Evolutionary conservation across 2,888 invertebrate genomes (phyloP).

Genomic region (Caenorhabditis sp.): DNA sequence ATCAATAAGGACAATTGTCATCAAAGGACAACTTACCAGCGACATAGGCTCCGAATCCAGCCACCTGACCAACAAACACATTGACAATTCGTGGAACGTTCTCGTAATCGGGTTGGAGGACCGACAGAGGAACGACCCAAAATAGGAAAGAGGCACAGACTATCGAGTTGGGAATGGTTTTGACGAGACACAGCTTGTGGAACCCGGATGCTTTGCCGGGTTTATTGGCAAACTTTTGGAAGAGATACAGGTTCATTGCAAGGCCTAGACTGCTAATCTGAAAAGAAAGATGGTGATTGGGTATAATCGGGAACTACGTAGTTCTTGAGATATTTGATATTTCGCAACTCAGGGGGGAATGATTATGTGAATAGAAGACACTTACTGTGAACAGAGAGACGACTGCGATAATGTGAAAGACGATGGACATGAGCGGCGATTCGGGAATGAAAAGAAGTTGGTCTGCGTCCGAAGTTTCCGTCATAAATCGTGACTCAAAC

Average conservation of each 20-base stretch:
- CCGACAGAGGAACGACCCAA: constrained; percentile 53
- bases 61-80: constrained; percentile 46
- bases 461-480: constrained; percentile 28
- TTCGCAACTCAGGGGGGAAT: too few relatives aligned
- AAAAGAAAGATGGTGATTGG: too few relatives aligned
- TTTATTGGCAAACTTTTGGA: constrained; percentile 43
- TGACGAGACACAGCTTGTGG: constrained; percentile 49
- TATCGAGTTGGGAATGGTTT: constrained; percentile 57
- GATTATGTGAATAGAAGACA: too few relatives aligned
- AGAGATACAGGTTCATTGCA: constrained; percentile 32
- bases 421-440: constrained; percentile 36
- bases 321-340: too few relatives aligned
- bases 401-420: constrained; percentile 42
- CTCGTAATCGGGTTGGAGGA: constrained; percentile 42
- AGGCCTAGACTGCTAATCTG: constrained; percentile 45
- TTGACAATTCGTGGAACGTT: constrained; percentile 38
- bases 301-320: too few relatives aligned
- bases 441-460: constrained; percentile 42
- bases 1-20: too few relatives aligned
- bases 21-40: constrained; percentile 34
- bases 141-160: constrained; percentile 45
- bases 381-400: constrained; percentile 41
- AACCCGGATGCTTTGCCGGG: constrained; percentile 44
- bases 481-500: constrained; percentile 49
- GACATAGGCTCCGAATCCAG: constrained; percentile 53